Conservation (phyloP, 1,140 invertebrate species). For the Camponotus pennsylvanicus region DNA sequence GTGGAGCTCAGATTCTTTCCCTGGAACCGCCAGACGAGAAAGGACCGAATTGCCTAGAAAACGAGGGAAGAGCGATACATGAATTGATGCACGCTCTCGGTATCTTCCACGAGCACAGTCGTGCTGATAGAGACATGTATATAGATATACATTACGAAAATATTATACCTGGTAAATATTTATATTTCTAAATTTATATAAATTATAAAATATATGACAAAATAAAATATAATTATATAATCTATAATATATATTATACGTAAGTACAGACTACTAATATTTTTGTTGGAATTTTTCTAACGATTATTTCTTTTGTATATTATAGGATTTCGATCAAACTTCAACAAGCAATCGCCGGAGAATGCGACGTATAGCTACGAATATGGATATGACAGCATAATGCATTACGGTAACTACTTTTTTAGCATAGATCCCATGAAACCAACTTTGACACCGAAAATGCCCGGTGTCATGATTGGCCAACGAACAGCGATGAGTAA, state of each 20-base stretch:
- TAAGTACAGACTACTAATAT: no score
- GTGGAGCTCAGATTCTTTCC: conserved; percentile 33
- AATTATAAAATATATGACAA: no score
- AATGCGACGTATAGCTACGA: conserved; percentile 24
- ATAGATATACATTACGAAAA: conserved; percentile 36
- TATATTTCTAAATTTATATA: no score
- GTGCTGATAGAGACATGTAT: conserved; percentile 23
- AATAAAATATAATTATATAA: no score
- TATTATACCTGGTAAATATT: conserved; percentile 19
- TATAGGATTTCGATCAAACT: conserved; percentile 27
- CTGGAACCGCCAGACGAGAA: conserved; percentile 32
- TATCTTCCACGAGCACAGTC: conserved; percentile 42
- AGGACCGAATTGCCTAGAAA: conserved; percentile 26
- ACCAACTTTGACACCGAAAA: conserved; percentile 26
- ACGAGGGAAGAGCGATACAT: conserved; percentile 36
- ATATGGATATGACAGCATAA: conserved; percentile 31
- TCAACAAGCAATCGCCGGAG: conserved; percentile 30
- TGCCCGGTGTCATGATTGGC: not conserved
- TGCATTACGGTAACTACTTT: conserved; percentile 41
- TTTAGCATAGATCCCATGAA: conserved; percentile 12
- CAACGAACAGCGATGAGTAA: conserved; percentile 45
- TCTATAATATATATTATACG: no score
- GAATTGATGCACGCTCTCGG: conserved; percentile 41
- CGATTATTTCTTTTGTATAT: not conserved
- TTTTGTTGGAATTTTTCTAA: not conserved